These are phyloP conservation scores for Dicyrtomina minuta DNA, from an alignment of 2,888 invertebrate species.

Conservation along the genomic window DNA sequence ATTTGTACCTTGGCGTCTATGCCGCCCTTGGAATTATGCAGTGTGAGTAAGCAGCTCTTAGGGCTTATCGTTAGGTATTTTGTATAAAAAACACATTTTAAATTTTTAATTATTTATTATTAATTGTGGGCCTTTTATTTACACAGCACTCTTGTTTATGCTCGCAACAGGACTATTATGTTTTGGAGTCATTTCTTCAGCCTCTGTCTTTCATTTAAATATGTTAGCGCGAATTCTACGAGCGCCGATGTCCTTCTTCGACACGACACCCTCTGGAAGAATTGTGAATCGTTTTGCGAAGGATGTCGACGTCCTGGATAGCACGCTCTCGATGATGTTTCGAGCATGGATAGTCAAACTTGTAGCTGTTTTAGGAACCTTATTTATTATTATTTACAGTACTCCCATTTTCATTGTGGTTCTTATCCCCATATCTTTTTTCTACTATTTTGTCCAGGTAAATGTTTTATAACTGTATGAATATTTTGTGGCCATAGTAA, in stretches of 20 bases:
- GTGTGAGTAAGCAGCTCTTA: too few species aligned
- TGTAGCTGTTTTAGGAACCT: constrained; percentile 68
- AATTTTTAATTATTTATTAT: too few species aligned
- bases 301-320: constrained; percentile 53
- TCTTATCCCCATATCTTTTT: constrained; percentile 73
- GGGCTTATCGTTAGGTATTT: constrained; percentile 18
- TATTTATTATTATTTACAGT: constrained; percentile 82
- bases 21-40: constrained; percentile 83
- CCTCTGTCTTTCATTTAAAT: constrained; percentile 66
- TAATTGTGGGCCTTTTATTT: too few species aligned
- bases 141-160: not conserved
- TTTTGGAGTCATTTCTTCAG: constrained; percentile 62
- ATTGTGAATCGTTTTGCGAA: constrained; percentile 67
- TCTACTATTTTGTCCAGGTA: constrained; percentile 79
- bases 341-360: constrained; percentile 35
- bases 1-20: constrained; percentile 83
- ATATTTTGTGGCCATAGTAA: too few species aligned
- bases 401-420: constrained; percentile 79
- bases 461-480: not conserved
- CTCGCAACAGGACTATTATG: constrained; percentile 58
- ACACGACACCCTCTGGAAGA: constrained; percentile 76
- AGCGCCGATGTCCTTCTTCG: constrained; percentile 73
- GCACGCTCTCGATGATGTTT: constrained; percentile 35
- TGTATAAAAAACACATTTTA: too few species aligned
- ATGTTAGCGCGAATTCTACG: constrained; percentile 68